Conservation (phyloP, 2,888 invertebrate genomes). For the Coecobrya sp. region DNA sequence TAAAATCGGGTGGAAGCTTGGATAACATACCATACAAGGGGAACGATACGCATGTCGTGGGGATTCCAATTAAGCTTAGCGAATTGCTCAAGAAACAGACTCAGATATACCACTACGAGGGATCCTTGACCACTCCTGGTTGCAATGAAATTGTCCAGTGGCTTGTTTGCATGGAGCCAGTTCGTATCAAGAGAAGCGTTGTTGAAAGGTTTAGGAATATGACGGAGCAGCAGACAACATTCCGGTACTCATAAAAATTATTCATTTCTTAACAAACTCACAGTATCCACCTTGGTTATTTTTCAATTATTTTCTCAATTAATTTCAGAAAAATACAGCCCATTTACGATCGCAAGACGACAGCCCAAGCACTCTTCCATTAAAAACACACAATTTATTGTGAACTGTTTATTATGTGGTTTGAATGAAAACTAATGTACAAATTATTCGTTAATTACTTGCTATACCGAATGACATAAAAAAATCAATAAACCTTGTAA, state of each 20-base stretch:
- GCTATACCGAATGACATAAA: no score
- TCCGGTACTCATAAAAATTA: background rate
- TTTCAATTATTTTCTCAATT: no score
- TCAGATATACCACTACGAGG: slow-evolving; percentile 15
- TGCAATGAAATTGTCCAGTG: slow-evolving; percentile 50
- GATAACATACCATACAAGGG: background rate
- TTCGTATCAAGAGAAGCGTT: background rate
- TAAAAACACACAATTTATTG: no score
- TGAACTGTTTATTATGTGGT: no score
- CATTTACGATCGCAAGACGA: no score
- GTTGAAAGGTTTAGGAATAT: background rate
- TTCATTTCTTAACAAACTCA: no score
- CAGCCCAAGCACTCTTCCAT: no score
- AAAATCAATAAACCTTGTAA: no score
- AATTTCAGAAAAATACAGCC: no score
- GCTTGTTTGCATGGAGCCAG: slow-evolving; percentile 8
- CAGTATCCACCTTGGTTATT: no score
- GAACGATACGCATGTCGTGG: background rate
- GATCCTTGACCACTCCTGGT: slow-evolving; percentile 54
- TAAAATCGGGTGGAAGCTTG: background rate
- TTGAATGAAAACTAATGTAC: no score
- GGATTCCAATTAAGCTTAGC: background rate
- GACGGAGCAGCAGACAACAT: background rate
- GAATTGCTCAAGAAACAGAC: background rate
- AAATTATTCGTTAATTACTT: no score